Evolutionary conservation across 2,113 vertebrate genomes (phyloP).

Genomic region (Arvicanthis niloticus): DNA sequence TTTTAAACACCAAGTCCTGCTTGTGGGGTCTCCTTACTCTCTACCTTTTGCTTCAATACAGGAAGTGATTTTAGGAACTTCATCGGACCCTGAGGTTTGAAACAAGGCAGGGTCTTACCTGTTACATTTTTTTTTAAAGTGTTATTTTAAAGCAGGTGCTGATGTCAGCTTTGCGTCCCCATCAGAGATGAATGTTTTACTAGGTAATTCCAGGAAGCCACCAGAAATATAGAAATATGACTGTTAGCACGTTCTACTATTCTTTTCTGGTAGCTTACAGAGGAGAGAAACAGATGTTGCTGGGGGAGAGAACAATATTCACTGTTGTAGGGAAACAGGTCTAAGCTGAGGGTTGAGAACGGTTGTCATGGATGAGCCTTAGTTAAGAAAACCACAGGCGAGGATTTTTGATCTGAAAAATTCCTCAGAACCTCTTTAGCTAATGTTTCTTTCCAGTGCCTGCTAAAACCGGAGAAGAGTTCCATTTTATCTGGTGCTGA

Average conservation of each 20-base stretch:
- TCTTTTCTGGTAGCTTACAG: neutral
- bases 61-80: conserved; percentile 73
- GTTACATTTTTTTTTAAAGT: neutral
- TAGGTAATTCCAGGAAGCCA: conserved; percentile 44
- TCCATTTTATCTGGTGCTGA: neutral
- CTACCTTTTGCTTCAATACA: conserved; percentile 29
- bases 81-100: neutral
- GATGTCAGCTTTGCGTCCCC: accelerated
- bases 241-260: neutral
- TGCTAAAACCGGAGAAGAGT: conserved; percentile 8
- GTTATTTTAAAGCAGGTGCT: conserved; percentile 22
- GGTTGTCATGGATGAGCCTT: neutral
- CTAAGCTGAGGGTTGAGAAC: conserved; percentile 14
- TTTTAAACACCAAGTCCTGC: conserved; percentile 44
- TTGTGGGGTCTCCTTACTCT: conserved; percentile 37
- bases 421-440: neutral
- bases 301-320: neutral
- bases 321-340: conserved; percentile 37
- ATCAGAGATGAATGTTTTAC: conserved; percentile 47
- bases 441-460: neutral
- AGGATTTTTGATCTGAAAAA: neutral
- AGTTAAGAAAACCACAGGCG: conserved; percentile 20
- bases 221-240: neutral
- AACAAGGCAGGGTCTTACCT: neutral
- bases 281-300: neutral